Conservation (phyloP, 2,113 vertebrate genomes). For the Ictidomys tridecemlineatus region DNA sequence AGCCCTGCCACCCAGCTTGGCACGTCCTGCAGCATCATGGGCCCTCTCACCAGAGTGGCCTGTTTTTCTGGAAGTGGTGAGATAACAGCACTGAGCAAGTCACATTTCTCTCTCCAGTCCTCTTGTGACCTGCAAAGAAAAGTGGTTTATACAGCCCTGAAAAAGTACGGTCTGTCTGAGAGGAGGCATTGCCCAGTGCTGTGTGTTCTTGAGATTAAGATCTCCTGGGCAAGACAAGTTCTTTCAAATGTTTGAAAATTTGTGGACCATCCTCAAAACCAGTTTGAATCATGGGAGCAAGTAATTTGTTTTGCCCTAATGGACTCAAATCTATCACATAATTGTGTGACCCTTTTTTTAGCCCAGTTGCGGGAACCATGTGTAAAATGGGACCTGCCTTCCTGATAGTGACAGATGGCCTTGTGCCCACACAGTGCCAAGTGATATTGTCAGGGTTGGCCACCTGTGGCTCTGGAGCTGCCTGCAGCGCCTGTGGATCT, state of each 20-base stretch:
- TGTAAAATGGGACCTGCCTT: neutral
- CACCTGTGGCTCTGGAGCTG: slow-evolving; percentile 46
- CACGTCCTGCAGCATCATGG: neutral
- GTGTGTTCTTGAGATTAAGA: neutral
- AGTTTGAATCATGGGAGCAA: neutral
- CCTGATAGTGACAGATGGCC: neutral
- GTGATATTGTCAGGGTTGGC: neutral
- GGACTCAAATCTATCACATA: slow-evolving; percentile 12
- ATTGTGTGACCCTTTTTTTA: slow-evolving; percentile 37
- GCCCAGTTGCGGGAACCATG: slow-evolving; percentile 17
- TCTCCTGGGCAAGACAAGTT: neutral
- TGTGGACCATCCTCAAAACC: slow-evolving; percentile 38
- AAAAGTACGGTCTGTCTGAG: neutral
- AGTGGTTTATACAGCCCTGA: neutral
- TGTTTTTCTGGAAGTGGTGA: neutral
- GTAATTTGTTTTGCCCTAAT: slow-evolving; percentile 48
- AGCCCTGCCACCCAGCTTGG: neutral
- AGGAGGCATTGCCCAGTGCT: neutral
- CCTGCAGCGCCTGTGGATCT: neutral
- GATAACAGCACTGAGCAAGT: neutral
- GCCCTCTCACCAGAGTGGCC: neutral
- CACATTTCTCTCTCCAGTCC: neutral
- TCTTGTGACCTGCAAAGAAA: neutral
- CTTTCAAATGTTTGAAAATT: slow-evolving; percentile 2
- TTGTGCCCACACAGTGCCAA: neutral